Percentiles rank a stretch among this genome's conserved stretches.
Conservation (phyloP, 1,140 invertebrate species). For the Ridgeia piscesae region DNA sequence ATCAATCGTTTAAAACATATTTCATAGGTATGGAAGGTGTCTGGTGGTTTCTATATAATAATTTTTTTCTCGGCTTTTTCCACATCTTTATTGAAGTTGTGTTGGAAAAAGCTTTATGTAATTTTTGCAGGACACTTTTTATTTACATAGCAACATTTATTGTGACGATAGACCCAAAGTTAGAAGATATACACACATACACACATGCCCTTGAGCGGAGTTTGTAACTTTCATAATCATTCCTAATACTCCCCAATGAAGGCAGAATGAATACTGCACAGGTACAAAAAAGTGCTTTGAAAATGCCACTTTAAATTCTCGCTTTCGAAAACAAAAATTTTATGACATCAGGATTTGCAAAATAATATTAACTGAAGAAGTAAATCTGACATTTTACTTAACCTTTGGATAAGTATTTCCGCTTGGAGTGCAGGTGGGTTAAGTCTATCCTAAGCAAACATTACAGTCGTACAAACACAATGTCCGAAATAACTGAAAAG, state of each 20-base stretch:
- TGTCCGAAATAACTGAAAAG: background rate
- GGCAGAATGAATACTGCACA: too few species aligned
- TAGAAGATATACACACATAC: background rate
- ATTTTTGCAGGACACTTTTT: background rate
- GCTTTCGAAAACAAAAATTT: background rate
- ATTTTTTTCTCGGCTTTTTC: background rate
- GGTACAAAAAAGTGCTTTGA: background rate
- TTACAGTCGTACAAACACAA: background rate
- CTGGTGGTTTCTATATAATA: background rate
- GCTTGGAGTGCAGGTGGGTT: background rate
- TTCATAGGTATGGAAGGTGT: background rate
- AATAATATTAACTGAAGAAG: background rate
- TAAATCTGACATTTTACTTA: background rate
- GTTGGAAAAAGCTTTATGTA: background rate
- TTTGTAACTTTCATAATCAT: background rate
- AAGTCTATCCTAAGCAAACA: background rate
- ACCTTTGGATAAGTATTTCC: background rate
- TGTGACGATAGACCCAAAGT: background rate
- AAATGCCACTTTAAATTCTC: background rate
- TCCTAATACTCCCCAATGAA: background rate
- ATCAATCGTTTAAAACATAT: background rate
- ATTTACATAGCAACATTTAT: background rate
- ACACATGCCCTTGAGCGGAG: background rate
- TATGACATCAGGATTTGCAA: background rate
- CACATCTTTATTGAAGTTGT: background rate